Conservation (phyloP, 2,888 invertebrate species). For the Allygus modestus region DNA sequence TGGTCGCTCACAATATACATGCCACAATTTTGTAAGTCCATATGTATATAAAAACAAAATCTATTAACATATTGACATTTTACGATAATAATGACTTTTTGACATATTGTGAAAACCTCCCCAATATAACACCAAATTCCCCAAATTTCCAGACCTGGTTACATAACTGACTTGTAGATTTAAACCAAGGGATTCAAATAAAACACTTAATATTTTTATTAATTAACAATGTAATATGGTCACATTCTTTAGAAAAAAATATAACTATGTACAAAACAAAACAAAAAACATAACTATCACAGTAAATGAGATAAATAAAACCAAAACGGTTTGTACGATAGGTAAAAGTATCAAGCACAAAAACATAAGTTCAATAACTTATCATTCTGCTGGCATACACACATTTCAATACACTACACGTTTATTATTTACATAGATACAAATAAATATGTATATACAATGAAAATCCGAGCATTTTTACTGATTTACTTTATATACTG, state of each 20-base stretch:
- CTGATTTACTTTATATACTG: constrained; percentile 3
- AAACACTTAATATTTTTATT: not conserved
- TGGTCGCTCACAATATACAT: too few relatives aligned
- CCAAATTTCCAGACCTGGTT: too few relatives aligned
- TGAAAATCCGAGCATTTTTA: not conserved
- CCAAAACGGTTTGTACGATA: constrained; percentile 46
- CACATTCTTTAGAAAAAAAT: constrained; percentile 44
- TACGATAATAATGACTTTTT: too few relatives aligned
- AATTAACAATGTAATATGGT: constrained; percentile 47
- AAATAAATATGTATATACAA: constrained; percentile 39
- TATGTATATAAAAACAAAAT: too few relatives aligned
- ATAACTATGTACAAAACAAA: constrained; percentile 56
- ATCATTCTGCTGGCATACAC: not conserved
- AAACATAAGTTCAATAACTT: constrained; percentile 21
- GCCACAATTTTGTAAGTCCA: too few relatives aligned
- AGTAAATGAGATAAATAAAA: constrained; percentile 58
- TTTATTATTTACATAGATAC: constrained; percentile 26
- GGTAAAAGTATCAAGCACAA: constrained; percentile 7
- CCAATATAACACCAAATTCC: too few relatives aligned
- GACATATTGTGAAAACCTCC: too few relatives aligned
- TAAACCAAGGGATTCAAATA: not conserved
- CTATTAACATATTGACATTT: too few relatives aligned
- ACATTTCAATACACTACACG: constrained; percentile 23
- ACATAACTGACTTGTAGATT: not conserved
- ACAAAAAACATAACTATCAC: constrained; percentile 59